These are phyloP conservation scores for Phalacrocorax aristotelis DNA, from an alignment of 2,113 vertebrate species.

Conservation along the genomic window DNA sequence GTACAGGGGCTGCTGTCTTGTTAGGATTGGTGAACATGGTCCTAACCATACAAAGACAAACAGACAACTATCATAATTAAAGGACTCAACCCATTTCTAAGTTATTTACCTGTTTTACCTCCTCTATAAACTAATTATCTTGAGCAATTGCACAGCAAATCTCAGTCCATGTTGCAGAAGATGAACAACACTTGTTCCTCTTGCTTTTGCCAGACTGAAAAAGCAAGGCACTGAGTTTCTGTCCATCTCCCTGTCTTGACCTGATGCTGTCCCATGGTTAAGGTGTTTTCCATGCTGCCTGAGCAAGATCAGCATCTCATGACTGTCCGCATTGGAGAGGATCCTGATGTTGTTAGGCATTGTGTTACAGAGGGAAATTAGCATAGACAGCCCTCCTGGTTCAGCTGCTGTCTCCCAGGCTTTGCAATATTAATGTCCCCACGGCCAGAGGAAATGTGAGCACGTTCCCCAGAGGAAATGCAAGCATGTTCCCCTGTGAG, in stretches of 20 bases:
- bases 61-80: neutral
- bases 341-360: neutral
- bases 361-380: neutral
- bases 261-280: neutral
- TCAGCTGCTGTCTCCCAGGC: neutral
- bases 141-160: neutral
- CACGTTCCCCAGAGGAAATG: neutral
- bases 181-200: neutral
- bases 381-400: neutral
- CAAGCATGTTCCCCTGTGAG: neutral
- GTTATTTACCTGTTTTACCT: neutral
- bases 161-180: neutral
- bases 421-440: neutral
- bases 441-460: neutral
- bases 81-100: neutral
- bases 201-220: neutral
- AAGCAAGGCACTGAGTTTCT: neutral
- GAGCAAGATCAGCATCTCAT: neutral
- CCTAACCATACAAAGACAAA: neutral
- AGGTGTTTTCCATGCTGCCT: neutral
- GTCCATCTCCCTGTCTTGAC: neutral
- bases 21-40: accelerated
- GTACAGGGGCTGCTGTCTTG: neutral
- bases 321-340: neutral
- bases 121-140: neutral